Base-by-base conservation (phyloP, 2,888 invertebrate species). In the Tenthredo distinguenda region DNA sequence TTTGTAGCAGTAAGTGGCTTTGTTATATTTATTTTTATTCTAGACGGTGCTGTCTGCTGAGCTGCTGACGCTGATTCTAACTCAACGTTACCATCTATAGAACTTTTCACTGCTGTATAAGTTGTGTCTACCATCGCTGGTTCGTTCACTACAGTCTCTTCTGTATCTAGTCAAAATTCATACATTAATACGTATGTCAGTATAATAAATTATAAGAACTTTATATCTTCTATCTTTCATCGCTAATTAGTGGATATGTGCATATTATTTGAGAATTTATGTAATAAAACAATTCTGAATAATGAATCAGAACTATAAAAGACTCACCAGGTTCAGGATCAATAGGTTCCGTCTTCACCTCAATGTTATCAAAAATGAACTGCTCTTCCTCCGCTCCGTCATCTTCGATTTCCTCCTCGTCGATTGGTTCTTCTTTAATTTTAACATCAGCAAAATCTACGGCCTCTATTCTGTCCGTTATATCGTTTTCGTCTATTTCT, bases 1-100 rank as follows among this genome's bases (percentile, higher is more conserved):
- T 93, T 90, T 90, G 91, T 88, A 88, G 90, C 85, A 86, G 88
- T 87, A 88, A 96, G 92, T 12, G 96, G 94, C 93, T 97, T 97
- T 89, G 96, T 96, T 91, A 98, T 97, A 94, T 97, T 98, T 93
- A 98, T 97, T 91, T 97, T 96, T 88, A 98, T 98, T 92, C 91
- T 90, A 15, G 93, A 91, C 93, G 94, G 86, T 90, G 92, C 90
- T 9, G 94, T 89, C 31, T 95, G 94, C 15, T 95, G 93, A 0
- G 94, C 88, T 9, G 94, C 91, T 0, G 94, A 92, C 1, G 95
- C 94, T 84, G 95, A 94, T 68, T 95, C 95, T 15, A 96, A 93
- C 90, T 97, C 97, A 10, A 96, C 95, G 92, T 98, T 97, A 62
- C 97, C 97, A 92, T 97, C 97, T 87, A 97, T 97, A 0, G 97